Percentiles rank a stretch among this genome's conserved stretches.
Evolutionary conservation across 2,113 vertebrate species (phyloP).

Genomic region (Ploceus nigricollis): DNA sequence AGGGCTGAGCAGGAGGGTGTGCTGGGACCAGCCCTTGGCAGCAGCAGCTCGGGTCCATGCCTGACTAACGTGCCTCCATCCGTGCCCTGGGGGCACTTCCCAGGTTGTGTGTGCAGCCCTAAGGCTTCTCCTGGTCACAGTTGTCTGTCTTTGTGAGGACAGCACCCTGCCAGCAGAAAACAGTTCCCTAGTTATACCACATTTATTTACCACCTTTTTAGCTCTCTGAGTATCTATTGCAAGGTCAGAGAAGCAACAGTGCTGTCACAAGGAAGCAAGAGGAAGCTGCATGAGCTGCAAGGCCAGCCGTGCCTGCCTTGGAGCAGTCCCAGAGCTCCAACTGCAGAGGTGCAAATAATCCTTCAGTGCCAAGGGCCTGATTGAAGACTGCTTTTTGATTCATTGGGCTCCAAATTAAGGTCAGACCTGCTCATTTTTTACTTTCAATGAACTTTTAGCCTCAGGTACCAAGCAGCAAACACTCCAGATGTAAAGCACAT

Average conservation of each 20-base stretch:
- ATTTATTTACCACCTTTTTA: not conserved
- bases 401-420: not conserved
- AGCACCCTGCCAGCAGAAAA: not conserved
- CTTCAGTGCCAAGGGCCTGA: not conserved
- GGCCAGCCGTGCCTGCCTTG: not conserved
- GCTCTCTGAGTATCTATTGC: not conserved
- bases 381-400: not conserved
- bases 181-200: not conserved
- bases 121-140: fast-evolving
- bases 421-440: not conserved
- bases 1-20: not conserved
- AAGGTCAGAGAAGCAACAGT: not conserved
- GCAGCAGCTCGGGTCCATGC: not conserved
- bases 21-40: not conserved
- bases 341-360: not conserved
- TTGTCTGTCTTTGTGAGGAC: not conserved
- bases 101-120: fast-evolving
- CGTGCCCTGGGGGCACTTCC: fast-evolving
- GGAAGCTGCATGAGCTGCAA: not conserved
- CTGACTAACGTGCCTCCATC: not conserved
- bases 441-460: not conserved
- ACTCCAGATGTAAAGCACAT: not conserved
- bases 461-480: not conserved
- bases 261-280: not conserved
- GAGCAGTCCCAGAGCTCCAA: fast-evolving